Conservation (phyloP, 53 echinoderm and acorn worm genomes). For the Echinometra lucunter region DNA sequence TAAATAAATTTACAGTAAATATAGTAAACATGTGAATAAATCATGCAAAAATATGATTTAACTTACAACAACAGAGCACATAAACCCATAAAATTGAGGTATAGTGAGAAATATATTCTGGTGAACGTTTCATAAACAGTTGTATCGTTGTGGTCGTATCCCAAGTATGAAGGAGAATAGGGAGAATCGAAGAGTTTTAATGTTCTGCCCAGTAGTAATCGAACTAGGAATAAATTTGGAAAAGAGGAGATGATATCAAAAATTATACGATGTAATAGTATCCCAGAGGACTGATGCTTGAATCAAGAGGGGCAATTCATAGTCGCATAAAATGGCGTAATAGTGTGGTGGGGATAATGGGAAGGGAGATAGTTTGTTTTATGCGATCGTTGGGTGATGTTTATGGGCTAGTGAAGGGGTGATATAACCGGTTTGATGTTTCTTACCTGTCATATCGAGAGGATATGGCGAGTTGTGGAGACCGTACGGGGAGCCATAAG, state of each 20-base stretch:
- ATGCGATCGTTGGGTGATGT: slow-evolving; percentile 67
- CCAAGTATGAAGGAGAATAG: not conserved
- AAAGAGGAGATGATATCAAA: slow-evolving; percentile 31
- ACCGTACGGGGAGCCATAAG: slow-evolving; percentile 84
- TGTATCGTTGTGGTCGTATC: not conserved
- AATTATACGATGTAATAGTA: slow-evolving; percentile 31
- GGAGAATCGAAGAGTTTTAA: not conserved
- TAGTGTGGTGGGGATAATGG: slow-evolving; percentile 18
- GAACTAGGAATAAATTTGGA: not conserved
- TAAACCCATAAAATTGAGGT: not conserved
- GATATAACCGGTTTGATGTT: slow-evolving; percentile 14
- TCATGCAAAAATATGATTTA: too few relatives aligned
- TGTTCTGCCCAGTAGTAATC: not conserved
- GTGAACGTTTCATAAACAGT: not conserved
- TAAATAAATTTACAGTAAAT: too few relatives aligned
- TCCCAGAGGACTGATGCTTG: slow-evolving; percentile 37
- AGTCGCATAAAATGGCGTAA: slow-evolving; percentile 58
- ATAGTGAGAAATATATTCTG: not conserved
- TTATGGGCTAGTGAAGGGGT: slow-evolving; percentile 63
- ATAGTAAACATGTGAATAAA: too few relatives aligned
- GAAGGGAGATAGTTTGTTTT: slow-evolving; percentile 60
- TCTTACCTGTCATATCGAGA: slow-evolving; percentile 97
- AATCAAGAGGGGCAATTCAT: slow-evolving; percentile 20
- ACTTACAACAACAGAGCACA: too few relatives aligned
- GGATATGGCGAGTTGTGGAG: slow-evolving; percentile 94